Base-by-base conservation (phyloP, 2,888 invertebrate species). In the Patella caerulea region DNA sequence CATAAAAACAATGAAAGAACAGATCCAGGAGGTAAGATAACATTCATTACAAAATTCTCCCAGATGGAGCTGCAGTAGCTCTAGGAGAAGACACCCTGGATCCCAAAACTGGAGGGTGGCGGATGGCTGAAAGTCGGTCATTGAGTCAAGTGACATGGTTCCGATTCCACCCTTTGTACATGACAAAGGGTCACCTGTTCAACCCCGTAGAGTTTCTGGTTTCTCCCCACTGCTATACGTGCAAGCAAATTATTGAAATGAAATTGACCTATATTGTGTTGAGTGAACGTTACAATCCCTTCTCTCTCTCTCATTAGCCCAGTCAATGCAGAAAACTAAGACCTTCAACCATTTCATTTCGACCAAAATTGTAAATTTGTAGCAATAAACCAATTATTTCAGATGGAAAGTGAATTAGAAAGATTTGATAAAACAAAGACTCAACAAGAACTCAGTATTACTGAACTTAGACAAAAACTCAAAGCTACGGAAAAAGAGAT, bases 391-490 rank as follows among this genome's bases (percentile, higher is more conserved):
- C 9, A 45, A 45, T 45, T 9, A 45, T 81, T 80, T 17, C 83
- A 93, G 91, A 95, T 97, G 95, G 96, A 97, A 90, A 94, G 94
- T 71, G 96, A 97, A 85, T 91, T 97, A 88, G 95, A 96, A 89
- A 94, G 94, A 86, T 94, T 96, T 81, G 95, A 96, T 90, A 95
- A 95, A 90, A 94, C 94, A 87, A 96, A 95, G 89, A 93, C 93
- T 7, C 93, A 93, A 81, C 93, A 95, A 84, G 96, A 96, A 89
- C 92, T 96, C 79, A 95, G 96, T 91, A 93, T 96, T 82, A 94
- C 93, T 81, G 96, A 96, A 90, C 92, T 96, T 77, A 94, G 94
- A 78, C 96, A 96, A 88, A 97, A 97, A 91, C 92, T 96, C 76
- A 89, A 92, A 3, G 95, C 95, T 1, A 94, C 95, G 1, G 95